Evolutionary conservation across 2,113 vertebrate genomes (phyloP).

Genomic region (Sinocyclocheilus anophthalmus): DNA sequence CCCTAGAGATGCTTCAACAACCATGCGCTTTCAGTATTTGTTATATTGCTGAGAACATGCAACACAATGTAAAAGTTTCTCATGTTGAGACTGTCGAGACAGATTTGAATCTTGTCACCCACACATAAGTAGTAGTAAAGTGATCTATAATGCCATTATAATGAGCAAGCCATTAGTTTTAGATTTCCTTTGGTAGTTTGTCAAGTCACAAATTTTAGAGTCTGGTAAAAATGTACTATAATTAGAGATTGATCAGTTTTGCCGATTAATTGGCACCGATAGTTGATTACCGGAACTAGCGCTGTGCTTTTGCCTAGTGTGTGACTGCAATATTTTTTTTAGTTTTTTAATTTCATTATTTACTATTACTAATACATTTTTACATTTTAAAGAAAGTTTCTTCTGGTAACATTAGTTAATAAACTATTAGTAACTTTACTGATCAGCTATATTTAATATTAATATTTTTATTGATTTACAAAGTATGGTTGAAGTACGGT

Average conservation of each 20-base stretch:
- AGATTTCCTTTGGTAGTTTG: neutral
- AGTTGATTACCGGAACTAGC: too few relatives aligned
- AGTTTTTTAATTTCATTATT: too few relatives aligned
- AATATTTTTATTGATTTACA: too few relatives aligned
- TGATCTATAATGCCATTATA: neutral
- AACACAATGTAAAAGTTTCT: neutral
- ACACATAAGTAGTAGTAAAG: neutral
- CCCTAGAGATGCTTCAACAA: conserved; percentile 3
- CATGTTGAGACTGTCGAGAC: neutral
- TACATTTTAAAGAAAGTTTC: too few relatives aligned
- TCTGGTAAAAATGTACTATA: neutral
- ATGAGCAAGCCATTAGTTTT: neutral
- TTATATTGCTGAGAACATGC: neutral
- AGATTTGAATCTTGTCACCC: neutral
- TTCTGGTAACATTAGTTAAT: too few relatives aligned
- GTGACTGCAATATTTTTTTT: too few relatives aligned
- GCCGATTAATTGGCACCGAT: too few relatives aligned
- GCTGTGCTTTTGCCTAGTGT: too few relatives aligned
- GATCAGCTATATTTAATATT: too few relatives aligned
- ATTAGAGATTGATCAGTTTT: neutral
- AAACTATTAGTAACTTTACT: too few relatives aligned
- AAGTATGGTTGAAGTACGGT: too few relatives aligned
- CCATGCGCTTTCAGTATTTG: neutral
- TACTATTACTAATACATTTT: too few relatives aligned
- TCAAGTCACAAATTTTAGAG: neutral